A percentile compares a stretch with the other conserved stretches of the same genome.
Conservation (phyloP, 2,888 invertebrate genomes). For the Volucella zonaria region DNA sequence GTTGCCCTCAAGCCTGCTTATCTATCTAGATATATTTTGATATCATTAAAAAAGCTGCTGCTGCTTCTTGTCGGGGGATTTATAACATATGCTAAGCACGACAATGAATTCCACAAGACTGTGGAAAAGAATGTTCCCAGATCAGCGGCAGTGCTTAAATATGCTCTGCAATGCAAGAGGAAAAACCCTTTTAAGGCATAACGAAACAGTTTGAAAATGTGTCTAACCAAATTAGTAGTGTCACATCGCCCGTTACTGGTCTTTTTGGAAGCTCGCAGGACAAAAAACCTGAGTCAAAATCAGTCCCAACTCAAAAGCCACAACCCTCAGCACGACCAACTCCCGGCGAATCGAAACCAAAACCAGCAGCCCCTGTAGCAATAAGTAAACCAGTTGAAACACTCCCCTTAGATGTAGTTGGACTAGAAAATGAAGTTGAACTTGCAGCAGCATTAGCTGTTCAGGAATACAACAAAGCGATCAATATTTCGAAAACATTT, state of each 20-base stretch:
- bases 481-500: constrained; percentile 84
- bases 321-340: constrained; percentile 28
- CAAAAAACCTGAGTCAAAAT: constrained; percentile 74
- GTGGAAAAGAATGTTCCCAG: constrained; percentile 81
- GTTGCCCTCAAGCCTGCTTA: too few relatives aligned
- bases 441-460: constrained; percentile 86
- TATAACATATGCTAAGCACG: too few relatives aligned
- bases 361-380: constrained; percentile 72
- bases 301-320: constrained; percentile 72
- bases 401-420: constrained; percentile 83
- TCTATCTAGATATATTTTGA: too few relatives aligned
- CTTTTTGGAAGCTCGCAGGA: constrained; percentile 77
- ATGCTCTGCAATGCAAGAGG: constrained; percentile 80
- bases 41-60: too few relatives aligned
- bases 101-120: constrained; percentile 80
- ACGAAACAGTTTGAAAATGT: constrained; percentile 77
- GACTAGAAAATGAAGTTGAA: constrained; percentile 85
- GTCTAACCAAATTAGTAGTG: constrained; percentile 76
- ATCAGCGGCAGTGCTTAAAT: constrained; percentile 79
- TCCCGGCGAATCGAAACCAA: constrained; percentile 14
- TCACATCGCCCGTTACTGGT: constrained; percentile 78
- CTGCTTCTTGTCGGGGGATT: too few relatives aligned
- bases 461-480: constrained; percentile 87
- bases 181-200: constrained; percentile 79
- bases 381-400: constrained; percentile 79